Evolutionary conservation across 2,113 vertebrate genomes (phyloP), one percentile per base, ranked within the genome.

Genomic region (Misgurnus mizolepis): DNA sequence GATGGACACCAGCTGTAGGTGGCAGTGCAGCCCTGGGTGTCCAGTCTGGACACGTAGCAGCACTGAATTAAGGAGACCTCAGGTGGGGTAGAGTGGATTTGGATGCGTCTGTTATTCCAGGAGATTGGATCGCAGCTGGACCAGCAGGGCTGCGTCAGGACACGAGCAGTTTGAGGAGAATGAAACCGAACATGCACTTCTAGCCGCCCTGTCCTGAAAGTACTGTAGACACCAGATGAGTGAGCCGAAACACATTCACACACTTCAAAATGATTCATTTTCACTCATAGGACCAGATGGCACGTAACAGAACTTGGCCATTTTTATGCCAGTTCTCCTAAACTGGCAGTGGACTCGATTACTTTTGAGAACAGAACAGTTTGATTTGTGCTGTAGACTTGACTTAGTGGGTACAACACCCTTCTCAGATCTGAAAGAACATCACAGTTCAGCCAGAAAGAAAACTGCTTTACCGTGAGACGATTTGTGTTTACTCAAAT

Each of bases 91-190:
- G 12, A n/a, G 40, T 47, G 43, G 66, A 61, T 53, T 7, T 12
- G 5, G 50, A 27, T 58, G 15, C 58, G 15, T 15, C 45, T 43
- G 64, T 75, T 39, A 66, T 67, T 74, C 4, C n/a, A 74, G n/a
- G 72, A 47, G 72, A 75, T 75, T 61, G 34, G 58, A 75, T 75
- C 72, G 62, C 72, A 64, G 56, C 72, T 75, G 43, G 58, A 62
- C 55, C 45, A 60, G 80, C 61, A 70, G 68, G 22, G 70, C 15
- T 74, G 49, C 17, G n/a, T 72, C 61, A 34, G 65, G 65, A 45
- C 40, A 22, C n/a, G 75, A 34, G 43, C 17, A n/a, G 18, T 39
- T 45, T 73, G 34, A 22, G 17, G 39, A 72, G 9, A 56, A 17
- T 15, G 14, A 34, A 4, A 56, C 27, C n/a, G 53, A 7, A 22